These are phyloP conservation scores for Trypoxylus dichotomus DNA, from an alignment of 1,140 invertebrate species.

Conservation along the genomic window DNA sequence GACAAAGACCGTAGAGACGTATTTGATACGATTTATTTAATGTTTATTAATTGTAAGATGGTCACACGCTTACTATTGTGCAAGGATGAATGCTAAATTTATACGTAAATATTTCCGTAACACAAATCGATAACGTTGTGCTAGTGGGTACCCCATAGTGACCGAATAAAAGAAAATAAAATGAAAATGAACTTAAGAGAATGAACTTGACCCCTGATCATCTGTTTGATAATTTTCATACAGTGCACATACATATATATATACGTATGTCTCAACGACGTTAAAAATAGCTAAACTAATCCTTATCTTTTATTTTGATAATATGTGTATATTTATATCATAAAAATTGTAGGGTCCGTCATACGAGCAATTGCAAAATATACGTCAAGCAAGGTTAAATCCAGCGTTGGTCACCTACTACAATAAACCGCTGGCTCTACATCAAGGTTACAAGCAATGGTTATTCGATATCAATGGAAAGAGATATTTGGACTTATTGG, in stretches of 20 bases:
- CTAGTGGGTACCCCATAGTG: too few species aligned
- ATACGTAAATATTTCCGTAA: not conserved
- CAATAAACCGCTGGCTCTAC: constrained; percentile 79
- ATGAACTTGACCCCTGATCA: not conserved
- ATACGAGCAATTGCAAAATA: constrained; percentile 60
- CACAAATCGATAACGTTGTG: not conserved
- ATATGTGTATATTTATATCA: not conserved
- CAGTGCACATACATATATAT: not conserved
- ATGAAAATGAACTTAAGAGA: not conserved
- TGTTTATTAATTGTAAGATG: too few species aligned
- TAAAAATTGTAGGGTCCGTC: constrained; percentile 57
- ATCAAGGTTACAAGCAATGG: constrained; percentile 90
- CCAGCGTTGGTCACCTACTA: constrained; percentile 78
- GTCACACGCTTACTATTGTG: too few species aligned
- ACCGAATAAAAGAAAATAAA: not conserved
- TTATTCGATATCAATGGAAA: constrained; percentile 85
- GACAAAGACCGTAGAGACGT: too few species aligned
- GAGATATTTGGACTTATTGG: constrained; percentile 93
- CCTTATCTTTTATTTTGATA: not conserved
- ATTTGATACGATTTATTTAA: too few species aligned
- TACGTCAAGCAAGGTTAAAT: constrained; percentile 66
- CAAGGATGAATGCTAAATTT: too few species aligned
- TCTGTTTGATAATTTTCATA: not conserved
- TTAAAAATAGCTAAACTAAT: not conserved
- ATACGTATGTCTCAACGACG: not conserved